phyloP scores from a whole-genome alignment of 1,140 invertebrate species.

The Sycophila sp. region DNA sequence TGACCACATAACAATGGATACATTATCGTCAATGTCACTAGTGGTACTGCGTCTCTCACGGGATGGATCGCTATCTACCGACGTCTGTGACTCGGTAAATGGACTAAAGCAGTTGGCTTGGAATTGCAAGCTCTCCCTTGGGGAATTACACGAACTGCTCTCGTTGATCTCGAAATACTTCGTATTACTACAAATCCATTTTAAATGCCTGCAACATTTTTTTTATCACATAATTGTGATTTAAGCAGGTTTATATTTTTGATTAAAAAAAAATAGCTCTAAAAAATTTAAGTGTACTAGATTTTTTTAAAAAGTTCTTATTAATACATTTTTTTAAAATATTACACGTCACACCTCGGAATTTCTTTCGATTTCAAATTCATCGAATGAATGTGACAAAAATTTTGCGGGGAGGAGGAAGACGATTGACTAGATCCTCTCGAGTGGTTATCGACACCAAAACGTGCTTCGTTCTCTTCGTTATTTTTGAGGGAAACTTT shows the following conservation, averaged over 20 bases:
- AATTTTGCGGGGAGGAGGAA: background rate
- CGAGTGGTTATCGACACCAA: too few relatives aligned
- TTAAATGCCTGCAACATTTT: background rate
- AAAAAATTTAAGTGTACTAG: background rate
- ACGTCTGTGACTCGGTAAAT: background rate
- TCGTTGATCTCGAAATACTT: slow-evolving; percentile 22
- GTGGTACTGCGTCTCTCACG: slow-evolving; percentile 10
- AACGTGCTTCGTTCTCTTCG: too few relatives aligned
- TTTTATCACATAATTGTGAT: background rate
- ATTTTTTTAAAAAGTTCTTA: background rate
- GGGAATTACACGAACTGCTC: slow-evolving; percentile 3
- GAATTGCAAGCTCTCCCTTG: background rate
- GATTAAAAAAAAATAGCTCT: background rate
- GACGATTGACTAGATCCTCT: too few relatives aligned
- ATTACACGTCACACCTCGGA: background rate
- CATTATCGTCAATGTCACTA: background rate
- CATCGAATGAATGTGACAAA: background rate
- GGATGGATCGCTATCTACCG: slow-evolving; percentile 21
- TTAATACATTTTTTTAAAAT: background rate
- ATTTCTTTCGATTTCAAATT: background rate
- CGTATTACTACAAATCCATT: background rate
- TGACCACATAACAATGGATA: background rate
- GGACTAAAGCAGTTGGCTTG: background rate
- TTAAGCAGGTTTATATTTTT: background rate
- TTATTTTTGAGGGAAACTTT: too few relatives aligned